These are phyloP conservation scores for Melieria crassipennis DNA, from an alignment of 2,888 invertebrate genomes.

Conservation along the genomic window DNA sequence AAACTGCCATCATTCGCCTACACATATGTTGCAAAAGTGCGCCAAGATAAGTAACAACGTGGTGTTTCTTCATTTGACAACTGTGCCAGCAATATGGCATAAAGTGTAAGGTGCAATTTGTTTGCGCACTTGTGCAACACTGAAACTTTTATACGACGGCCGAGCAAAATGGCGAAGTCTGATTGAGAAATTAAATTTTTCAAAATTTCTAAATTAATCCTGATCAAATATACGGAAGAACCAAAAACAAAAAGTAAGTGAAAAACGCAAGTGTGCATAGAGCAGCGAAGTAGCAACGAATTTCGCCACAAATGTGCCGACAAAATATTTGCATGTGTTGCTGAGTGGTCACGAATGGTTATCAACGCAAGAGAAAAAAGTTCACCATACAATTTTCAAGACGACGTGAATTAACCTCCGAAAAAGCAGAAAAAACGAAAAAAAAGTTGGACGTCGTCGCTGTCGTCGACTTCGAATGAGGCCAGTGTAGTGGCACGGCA, in stretches of 20 bases:
- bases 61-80: too few relatives aligned
- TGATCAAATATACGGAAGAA: conserved; percentile 32
- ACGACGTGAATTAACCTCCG: conserved; percentile 8
- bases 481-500: conserved; percentile 4
- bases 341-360: conserved; percentile 19
- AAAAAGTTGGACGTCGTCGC: conserved; percentile 22
- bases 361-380: conserved; percentile 11
- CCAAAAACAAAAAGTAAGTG: conserved; percentile 42
- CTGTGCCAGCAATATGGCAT: too few relatives aligned
- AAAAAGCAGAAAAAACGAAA: conserved; percentile 16
- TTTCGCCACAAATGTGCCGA: conserved; percentile 1
- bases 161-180: conserved; percentile 46
- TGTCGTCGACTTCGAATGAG: conserved; percentile 23
- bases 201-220: conserved; percentile 42
- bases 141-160: conserved; percentile 28
- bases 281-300: conserved; percentile 2
- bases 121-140: conserved; percentile 14
- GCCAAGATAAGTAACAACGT: too few relatives aligned
- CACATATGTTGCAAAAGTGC: too few relatives aligned
- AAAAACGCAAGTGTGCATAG: conserved; percentile 9
- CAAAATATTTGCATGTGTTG: conserved; percentile 32
- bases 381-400: conserved; percentile 14
- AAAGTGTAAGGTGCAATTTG: too few relatives aligned
- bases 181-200: conserved; percentile 33
- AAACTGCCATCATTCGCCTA: too few relatives aligned